Evolutionary conservation across 2,113 vertebrate species (phyloP), one percentile per base, ranked within the genome.

Genomic region (Rhea pennata): DNA sequence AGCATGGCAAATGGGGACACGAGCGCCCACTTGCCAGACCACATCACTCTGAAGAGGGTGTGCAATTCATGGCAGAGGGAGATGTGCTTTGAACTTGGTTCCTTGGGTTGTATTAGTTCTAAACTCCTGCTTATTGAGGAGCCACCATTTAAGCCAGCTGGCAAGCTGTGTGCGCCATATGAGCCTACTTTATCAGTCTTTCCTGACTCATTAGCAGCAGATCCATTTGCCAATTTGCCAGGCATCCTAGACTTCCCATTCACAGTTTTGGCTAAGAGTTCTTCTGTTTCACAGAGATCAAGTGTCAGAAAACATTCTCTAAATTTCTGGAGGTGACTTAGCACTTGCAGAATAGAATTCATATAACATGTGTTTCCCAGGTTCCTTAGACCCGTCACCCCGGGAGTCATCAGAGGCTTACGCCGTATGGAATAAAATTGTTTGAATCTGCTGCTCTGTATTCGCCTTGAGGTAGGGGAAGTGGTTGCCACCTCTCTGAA

Each of bases 271-370:
- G 99, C 98, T 95, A 99, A 98, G 87, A 99, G 98, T 96, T 99
- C 99, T 95, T 99, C 99, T 0, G 99, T 99, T 98, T 99, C 98
- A 92, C 98, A 99, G 76, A 99, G 98, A 97, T 99, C 99, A 89
- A 99, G 98, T 31, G 99, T 99, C 97, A 99, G 98, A 97, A 99
- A 99, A 98, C 99, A 99, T 96, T 99, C 99, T 87, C 99, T 98
- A 98, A 99, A 99, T 98, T 99, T 99, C 97, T 99, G 99, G 97
- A 99, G 98, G 98, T 99, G 99, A 95, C 99, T 99, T 51, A 99
- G 98, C 98, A 99, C 99, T 98, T 99, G 99, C 91, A 99, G 98
- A 97, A 99, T 99, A 72, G 99, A 99, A 98, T 99, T 99, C 99
- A 99, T 99, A 87, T 99, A 99, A 93, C 99, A 99, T 1, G 99